phyloP scores from a whole-genome alignment of 2,113 vertebrate species.

The Pampusana beccarii region DNA sequence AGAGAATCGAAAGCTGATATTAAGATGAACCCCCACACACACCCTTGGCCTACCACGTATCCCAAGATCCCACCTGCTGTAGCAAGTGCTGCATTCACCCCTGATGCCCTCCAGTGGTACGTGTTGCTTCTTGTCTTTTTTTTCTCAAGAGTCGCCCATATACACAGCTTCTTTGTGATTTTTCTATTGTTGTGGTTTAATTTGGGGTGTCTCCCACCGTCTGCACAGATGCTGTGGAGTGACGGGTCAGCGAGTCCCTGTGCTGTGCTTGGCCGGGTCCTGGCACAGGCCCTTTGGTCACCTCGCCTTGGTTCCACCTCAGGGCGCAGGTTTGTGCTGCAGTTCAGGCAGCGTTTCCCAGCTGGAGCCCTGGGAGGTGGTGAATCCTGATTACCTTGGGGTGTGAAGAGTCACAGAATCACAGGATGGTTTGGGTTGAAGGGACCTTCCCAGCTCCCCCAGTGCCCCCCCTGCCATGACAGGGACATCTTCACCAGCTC shows the following conservation, averaged over 20 bases:
- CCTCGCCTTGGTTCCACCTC: not conserved
- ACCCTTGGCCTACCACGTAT: not conserved
- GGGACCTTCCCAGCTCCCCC: too few relatives aligned
- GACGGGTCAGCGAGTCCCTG: rapidly evolving
- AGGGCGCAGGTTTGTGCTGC: not conserved
- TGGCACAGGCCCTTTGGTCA: not conserved
- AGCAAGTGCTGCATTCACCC: rapidly evolving
- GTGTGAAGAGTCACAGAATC: not conserved
- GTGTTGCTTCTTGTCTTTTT: rapidly evolving
- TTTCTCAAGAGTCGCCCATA: not conserved
- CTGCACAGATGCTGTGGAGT: not conserved
- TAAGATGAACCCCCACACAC: not conserved
- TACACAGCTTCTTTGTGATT: rapidly evolving
- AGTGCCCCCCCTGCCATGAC: too few relatives aligned
- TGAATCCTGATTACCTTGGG: not conserved
- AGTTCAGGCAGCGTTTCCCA: not conserved
- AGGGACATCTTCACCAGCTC: too few relatives aligned
- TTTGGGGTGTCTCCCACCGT: not conserved
- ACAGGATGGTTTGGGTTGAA: too few relatives aligned
- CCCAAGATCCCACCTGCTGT: not conserved
- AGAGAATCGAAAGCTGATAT: too few relatives aligned
- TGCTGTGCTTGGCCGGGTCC: rapidly evolving
- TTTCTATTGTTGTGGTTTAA: rapidly evolving
- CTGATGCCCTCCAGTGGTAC: rapidly evolving
- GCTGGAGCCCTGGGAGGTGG: not conserved